A percentile compares a stretch with the other conserved stretches of the same genome.
phyloP scores from a whole-genome alignment of 2,113 vertebrate species.

The Muscicapa adusta region DNA sequence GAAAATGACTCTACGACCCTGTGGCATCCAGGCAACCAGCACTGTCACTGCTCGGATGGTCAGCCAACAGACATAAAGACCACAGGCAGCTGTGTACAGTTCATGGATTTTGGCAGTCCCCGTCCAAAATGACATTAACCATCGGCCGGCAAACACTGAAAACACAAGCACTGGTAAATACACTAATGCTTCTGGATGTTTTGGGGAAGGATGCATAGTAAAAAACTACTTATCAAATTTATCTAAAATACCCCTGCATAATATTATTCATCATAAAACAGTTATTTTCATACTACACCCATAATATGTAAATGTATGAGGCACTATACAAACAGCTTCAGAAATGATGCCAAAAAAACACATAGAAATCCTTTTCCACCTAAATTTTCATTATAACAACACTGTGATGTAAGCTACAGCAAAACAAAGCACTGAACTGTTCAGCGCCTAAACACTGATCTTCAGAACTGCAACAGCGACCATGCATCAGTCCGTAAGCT shows the following conservation, averaged over 20 bases:
- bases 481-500: neutral
- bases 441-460: neutral
- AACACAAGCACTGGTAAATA: slow-evolving; percentile 56
- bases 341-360: neutral
- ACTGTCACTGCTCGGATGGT: slow-evolving; percentile 91
- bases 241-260: neutral
- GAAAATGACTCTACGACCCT: slow-evolving; percentile 93
- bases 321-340: neutral
- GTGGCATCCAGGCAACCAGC: slow-evolving; percentile 96
- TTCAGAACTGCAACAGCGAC: neutral
- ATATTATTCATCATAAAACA: neutral
- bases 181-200: neutral
- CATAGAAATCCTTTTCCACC: accelerated
- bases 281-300: neutral
- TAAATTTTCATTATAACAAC: neutral
- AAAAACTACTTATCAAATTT: neutral
- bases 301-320: neutral
- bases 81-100: slow-evolving; percentile 95
- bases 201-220: neutral
- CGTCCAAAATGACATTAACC: slow-evolving; percentile 99
- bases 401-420: neutral
- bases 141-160: slow-evolving; percentile 94
- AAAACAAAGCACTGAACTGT: neutral
- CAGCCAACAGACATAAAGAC: slow-evolving; percentile 97
- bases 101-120: slow-evolving; percentile 97